These are phyloP conservation scores for Sycobia sp. DNA, from an alignment of 1,140 invertebrate genomes.

Conservation along the genomic window DNA sequence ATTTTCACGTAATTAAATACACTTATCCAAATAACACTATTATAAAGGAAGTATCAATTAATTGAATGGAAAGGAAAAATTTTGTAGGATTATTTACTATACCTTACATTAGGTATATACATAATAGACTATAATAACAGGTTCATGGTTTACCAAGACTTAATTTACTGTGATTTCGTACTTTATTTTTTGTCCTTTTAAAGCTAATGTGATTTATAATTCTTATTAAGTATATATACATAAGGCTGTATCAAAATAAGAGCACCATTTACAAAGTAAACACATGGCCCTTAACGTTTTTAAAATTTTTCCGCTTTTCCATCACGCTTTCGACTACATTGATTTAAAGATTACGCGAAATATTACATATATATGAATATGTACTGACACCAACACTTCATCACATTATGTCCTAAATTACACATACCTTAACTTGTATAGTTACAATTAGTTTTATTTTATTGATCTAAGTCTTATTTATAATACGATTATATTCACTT, in stretches of 20 bases:
- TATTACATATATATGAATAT: slow-evolving; percentile 17
- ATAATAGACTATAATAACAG: background rate
- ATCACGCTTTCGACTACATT: slow-evolving; percentile 16
- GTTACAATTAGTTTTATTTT: slow-evolving; percentile 5
- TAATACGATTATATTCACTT: slow-evolving; percentile 6
- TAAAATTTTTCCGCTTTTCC: slow-evolving; percentile 16
- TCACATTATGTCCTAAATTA: slow-evolving; percentile 22
- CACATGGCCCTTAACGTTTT: slow-evolving; percentile 12
- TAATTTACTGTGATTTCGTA: slow-evolving; percentile 10
- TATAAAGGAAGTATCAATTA: too few species aligned
- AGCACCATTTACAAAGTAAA: slow-evolving; percentile 31
- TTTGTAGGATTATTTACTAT: background rate
- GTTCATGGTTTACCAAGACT: background rate
- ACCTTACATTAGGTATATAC: background rate
- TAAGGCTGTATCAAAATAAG: slow-evolving; percentile 36
- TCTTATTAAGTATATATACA: slow-evolving; percentile 32
- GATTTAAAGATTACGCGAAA: slow-evolving; percentile 18
- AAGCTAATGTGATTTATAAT: slow-evolving; percentile 26
- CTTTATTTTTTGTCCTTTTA: slow-evolving; percentile 23
- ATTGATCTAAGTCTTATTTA: slow-evolving; percentile 4
- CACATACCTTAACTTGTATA: slow-evolving; percentile 17
- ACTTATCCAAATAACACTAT: too few species aligned
- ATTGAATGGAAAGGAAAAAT: background rate
- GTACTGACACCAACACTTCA: slow-evolving; percentile 11
- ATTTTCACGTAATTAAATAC: too few species aligned